Evolutionary conservation across 2,888 invertebrate species (phyloP).

Genomic region (Leptinotarsa rubiginosa): DNA sequence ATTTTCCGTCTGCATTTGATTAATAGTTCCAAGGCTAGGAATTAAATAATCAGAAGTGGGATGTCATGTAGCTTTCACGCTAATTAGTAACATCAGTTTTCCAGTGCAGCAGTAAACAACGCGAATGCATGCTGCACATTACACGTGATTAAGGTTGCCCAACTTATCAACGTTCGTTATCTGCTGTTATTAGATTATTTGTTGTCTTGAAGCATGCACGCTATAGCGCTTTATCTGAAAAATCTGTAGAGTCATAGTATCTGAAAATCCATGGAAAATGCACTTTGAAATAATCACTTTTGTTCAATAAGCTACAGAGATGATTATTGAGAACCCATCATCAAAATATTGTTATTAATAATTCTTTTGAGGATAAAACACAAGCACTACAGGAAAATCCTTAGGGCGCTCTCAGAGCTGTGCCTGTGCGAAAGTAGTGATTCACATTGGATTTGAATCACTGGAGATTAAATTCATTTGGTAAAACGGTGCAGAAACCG

Average conservation of each 20-base stretch:
- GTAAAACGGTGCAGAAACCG: no score
- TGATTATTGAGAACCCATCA: no score
- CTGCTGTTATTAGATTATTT: slow-evolving; percentile 20
- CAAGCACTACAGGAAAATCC: no score
- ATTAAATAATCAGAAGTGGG: slow-evolving; percentile 27
- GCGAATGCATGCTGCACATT: slow-evolving; percentile 22
- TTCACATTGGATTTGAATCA: no score
- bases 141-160: slow-evolving; percentile 23
- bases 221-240: background rate
- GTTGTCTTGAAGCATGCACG: slow-evolving; percentile 9
- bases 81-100: slow-evolving; percentile 25
- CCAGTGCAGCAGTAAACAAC: slow-evolving; percentile 22
- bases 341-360: no score
- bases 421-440: no score
- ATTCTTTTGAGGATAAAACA: no score
- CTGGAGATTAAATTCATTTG: no score
- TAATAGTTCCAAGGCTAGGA: background rate
- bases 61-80: slow-evolving; percentile 22
- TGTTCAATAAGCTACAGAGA: no score
- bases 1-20: slow-evolving; percentile 5
- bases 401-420: no score
- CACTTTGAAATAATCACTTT: no score
- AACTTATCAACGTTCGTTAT: slow-evolving; percentile 21
- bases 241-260: background rate
- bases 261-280: no score